These are phyloP conservation scores for Phthorimaea operculella DNA, from an alignment of 1,140 invertebrate species.

Conservation along the genomic window DNA sequence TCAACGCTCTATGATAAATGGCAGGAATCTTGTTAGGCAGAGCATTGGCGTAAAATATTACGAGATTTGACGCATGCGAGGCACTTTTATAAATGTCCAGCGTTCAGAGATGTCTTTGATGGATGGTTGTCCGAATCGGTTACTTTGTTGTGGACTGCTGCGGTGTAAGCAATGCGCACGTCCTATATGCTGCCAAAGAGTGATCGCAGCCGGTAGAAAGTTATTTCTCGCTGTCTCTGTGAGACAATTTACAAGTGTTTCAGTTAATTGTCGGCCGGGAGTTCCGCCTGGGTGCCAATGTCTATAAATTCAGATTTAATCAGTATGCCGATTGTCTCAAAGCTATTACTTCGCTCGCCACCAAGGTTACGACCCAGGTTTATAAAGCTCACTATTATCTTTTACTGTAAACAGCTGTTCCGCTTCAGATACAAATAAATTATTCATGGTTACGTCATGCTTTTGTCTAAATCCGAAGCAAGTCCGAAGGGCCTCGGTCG, in stretches of 20 bases:
- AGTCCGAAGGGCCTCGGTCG: too few species aligned
- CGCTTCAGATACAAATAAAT: background rate
- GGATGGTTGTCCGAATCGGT: background rate
- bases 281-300: slow-evolving; percentile 37
- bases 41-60: too few species aligned
- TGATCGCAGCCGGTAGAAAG: slow-evolving; percentile 1
- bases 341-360: slow-evolving; percentile 9
- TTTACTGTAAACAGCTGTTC: slow-evolving; percentile 9
- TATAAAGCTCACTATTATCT: slow-evolving; percentile 16
- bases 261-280: slow-evolving; percentile 32
- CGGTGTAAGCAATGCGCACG: background rate
- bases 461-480: too few species aligned
- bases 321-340: slow-evolving; percentile 22
- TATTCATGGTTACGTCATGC: background rate
- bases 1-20: background rate
- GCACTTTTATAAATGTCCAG: background rate
- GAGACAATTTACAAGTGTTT: slow-evolving; percentile 36
- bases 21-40: background rate
- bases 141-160: background rate
- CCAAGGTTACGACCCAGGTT: slow-evolving; percentile 19
- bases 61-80: too few species aligned
- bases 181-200: slow-evolving; percentile 1
- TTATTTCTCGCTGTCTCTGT: background rate
- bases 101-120: background rate
- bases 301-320: slow-evolving; percentile 42